phyloP scores from a whole-genome alignment of 2,888 invertebrate genomes.

The Hylaea fasciaria region DNA sequence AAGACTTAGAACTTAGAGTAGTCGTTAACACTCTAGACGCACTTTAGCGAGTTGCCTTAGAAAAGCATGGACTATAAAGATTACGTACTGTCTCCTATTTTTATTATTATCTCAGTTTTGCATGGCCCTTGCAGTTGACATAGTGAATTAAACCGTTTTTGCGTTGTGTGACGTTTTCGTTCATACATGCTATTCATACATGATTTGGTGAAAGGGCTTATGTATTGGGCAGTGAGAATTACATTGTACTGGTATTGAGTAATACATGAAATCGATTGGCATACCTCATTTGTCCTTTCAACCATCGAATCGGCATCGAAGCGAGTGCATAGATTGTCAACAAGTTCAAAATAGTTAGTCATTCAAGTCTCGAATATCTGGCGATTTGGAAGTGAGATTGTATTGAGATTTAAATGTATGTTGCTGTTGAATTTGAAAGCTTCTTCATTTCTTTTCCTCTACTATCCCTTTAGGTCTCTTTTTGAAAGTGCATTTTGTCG shows the following conservation, averaged over 20 bases:
- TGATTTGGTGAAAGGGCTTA: slow-evolving; percentile 66
- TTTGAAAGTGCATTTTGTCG: slow-evolving; percentile 7
- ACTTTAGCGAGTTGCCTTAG: slow-evolving; percentile 37
- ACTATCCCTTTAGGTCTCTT: not conserved
- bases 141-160: slow-evolving; percentile 21
- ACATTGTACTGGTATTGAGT: slow-evolving; percentile 50
- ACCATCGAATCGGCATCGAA: slow-evolving; percentile 32
- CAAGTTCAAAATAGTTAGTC: slow-evolving; percentile 14
- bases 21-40: slow-evolving; percentile 27
- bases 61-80: slow-evolving; percentile 37
- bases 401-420: slow-evolving; percentile 9
- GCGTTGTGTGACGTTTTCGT: slow-evolving; percentile 41
- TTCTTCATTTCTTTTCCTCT: not conserved
- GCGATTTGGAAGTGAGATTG: slow-evolving; percentile 32
- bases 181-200: slow-evolving; percentile 54
- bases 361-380: slow-evolving; percentile 7
- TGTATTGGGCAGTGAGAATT: slow-evolving; percentile 48
- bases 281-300: slow-evolving; percentile 55
- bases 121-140: slow-evolving; percentile 41
- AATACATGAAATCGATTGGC: slow-evolving; percentile 58
- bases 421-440: no score
- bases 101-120: slow-evolving; percentile 43
- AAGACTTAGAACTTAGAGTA: slow-evolving; percentile 9
- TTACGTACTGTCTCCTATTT: slow-evolving; percentile 33
- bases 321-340: slow-evolving; percentile 33